phyloP scores from a whole-genome alignment of 2,113 vertebrate genomes.

The Dasyprocta punctata region DNA sequence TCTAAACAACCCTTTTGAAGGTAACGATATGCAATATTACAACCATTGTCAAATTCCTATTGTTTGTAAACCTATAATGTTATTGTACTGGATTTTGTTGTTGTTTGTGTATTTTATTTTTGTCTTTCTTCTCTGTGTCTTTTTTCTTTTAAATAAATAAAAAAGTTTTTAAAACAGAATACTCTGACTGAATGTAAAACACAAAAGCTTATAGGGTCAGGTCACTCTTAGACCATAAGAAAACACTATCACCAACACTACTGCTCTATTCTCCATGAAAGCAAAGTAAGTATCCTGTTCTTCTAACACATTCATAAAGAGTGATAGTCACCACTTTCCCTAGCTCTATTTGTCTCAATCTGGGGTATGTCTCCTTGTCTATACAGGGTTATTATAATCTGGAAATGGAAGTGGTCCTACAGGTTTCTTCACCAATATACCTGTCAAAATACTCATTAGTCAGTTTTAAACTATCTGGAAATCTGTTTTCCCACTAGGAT shows the following conservation, averaged over 20 bases:
- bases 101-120: no score
- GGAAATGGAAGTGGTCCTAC: not conserved
- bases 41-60: no score
- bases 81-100: no score
- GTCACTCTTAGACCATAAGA: not conserved
- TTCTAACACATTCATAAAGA: no score
- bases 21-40: no score
- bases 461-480: conserved; percentile 36
- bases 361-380: not conserved
- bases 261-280: not conserved
- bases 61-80: no score
- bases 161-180: no score
- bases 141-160: no score
- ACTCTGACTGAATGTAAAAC: not conserved
- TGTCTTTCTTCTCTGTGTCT: no score
- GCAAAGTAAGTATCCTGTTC: not conserved
- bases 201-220: not conserved
- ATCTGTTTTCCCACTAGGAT: conserved; percentile 31
- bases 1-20: no score
- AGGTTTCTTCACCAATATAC: not conserved
- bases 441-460: conserved; percentile 42
- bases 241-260: not conserved
- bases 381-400: not conserved
- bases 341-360: not conserved
- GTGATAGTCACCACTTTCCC: not conserved